Evolutionary conservation across 2,797 vertebrate genomes (phyloP).

Genomic region (Paedocypris micromegethes): DNA sequence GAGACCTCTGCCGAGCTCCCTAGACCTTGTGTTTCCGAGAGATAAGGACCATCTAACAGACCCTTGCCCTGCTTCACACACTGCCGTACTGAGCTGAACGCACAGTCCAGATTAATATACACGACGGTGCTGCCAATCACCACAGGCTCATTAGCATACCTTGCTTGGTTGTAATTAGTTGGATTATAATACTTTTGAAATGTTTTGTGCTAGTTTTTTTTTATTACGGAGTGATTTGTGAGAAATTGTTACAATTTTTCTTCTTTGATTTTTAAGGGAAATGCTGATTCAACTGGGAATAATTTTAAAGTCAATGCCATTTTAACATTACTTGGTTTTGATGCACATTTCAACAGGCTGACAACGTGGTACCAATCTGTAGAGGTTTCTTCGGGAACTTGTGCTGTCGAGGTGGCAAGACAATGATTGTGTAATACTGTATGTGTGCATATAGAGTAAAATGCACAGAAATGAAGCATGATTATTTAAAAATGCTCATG

Average conservation of each 20-base stretch:
- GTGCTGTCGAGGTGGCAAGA: constrained; percentile 6
- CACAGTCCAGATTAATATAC: constrained; percentile 18
- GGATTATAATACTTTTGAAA: no score
- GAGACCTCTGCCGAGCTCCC: constrained; percentile 51
- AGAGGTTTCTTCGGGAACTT: no score
- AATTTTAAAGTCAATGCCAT: no score
- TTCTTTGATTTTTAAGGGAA: no score
- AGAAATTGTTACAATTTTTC: no score
- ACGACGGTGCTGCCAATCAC: constrained; percentile 35
- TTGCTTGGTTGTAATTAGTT: background rate
- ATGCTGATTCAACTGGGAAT: no score
- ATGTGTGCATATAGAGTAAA: background rate
- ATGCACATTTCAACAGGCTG: no score
- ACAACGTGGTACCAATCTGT: no score
- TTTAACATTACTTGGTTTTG: no score
- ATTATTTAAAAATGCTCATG: constrained; percentile 23
- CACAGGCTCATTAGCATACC: constrained; percentile 14
- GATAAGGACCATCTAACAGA: constrained; percentile 64
- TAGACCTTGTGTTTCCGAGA: constrained; percentile 53
- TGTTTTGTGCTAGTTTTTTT: no score
- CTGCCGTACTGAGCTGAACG: constrained; percentile 2
- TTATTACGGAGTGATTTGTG: no score
- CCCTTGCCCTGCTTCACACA: constrained; percentile 48
- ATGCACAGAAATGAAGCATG: constrained; percentile 12
- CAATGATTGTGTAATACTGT: background rate